phyloP scores from a whole-genome alignment of 2,113 vertebrate species.

The Oostethus manadensis region DNA sequence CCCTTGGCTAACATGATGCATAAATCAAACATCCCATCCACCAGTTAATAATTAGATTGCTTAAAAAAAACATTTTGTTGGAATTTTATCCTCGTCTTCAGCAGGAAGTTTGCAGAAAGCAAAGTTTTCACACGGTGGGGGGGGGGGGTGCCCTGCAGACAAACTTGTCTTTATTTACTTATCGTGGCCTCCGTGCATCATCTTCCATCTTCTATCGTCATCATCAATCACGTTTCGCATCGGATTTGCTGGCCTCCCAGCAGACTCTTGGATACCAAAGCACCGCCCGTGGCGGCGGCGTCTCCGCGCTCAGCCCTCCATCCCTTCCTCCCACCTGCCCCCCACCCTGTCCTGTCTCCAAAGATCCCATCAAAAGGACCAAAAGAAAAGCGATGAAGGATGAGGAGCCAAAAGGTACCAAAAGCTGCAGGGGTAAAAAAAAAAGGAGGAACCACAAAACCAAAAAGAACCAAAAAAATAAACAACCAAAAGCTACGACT shows the following conservation, averaged over 20 bases:
- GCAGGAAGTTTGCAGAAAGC: conserved; percentile 6
- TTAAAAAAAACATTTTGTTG: not conserved
- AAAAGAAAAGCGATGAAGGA: conserved; percentile 37
- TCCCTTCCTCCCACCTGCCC: conserved; percentile 51
- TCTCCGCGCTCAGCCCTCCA: conserved; percentile 56
- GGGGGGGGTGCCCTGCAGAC: not conserved
- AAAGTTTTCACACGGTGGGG: conserved; percentile 9
- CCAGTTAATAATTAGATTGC: no score
- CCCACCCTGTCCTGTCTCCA: conserved; percentile 59
- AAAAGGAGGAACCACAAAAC: conserved; percentile 64
- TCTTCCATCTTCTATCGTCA: conserved; percentile 38
- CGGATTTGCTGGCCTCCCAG: conserved; percentile 49
- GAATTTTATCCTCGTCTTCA: conserved; percentile 1
- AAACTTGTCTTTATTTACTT: not conserved
- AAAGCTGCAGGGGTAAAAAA: conserved; percentile 48
- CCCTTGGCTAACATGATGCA: no score
- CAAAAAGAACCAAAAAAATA: conserved; percentile 68
- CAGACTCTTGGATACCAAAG: conserved; percentile 68
- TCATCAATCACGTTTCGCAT: conserved; percentile 22
- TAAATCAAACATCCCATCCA: no score
- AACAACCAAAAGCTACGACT: conserved; percentile 72
- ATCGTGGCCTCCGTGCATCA: conserved; percentile 22
- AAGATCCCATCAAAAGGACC: conserved; percentile 63
- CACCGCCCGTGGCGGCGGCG: conserved; percentile 53
- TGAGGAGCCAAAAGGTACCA: conserved; percentile 35